Conservation (phyloP, 2,888 invertebrate species). For the Ischnus inquisitorius region DNA sequence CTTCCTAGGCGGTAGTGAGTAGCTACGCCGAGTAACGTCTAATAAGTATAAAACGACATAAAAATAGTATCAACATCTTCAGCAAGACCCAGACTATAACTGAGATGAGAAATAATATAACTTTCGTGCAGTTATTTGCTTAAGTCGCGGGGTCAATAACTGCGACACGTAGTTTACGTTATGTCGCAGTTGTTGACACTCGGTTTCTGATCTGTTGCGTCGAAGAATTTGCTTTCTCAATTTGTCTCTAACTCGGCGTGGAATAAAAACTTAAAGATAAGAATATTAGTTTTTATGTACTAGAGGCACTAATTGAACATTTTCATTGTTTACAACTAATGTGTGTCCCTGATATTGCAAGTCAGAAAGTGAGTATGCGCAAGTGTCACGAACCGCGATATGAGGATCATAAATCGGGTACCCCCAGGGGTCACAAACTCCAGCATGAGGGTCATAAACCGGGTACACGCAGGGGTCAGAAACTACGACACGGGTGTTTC, state of each 20-base stretch:
- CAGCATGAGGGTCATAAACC: no score
- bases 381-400: no score
- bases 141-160: not conserved
- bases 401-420: no score
- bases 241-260: not conserved
- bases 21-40: no score
- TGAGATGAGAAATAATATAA: constrained; percentile 1
- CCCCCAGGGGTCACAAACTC: no score
- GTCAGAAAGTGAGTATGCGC: not conserved
- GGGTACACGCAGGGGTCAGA: not conserved
- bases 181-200: not conserved
- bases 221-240: not conserved
- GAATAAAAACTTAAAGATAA: not conserved
- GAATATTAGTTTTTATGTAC: not conserved
- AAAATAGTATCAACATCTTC: no score
- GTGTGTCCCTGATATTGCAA: not conserved
- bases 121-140: not conserved
- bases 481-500: not conserved
- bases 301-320: not conserved
- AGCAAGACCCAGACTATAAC: no score
- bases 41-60: no score
- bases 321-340: not conserved
- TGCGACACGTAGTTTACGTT: not conserved
- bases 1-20: no score
- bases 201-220: not conserved